A percentile compares a stretch with the other conserved stretches of the same genome.
Evolutionary conservation across 2,113 vertebrate genomes (phyloP).

Genomic region (Boleophthalmus pectinirostris): DNA sequence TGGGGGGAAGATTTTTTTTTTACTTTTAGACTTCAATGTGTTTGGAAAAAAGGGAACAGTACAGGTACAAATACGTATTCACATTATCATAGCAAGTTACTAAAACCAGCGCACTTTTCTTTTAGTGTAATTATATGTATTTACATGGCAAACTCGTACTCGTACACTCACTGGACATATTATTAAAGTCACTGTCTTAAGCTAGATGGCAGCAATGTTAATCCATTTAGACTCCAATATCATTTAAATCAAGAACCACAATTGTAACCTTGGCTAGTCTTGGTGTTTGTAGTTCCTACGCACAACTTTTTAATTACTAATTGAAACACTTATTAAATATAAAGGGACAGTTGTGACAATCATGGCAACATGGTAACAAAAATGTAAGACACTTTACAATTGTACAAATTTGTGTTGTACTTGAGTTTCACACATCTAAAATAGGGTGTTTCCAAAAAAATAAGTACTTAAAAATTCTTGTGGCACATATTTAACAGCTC

Average conservation of each 20-base stretch:
- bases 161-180: slow-evolving; percentile 53
- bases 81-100: slow-evolving; percentile 77
- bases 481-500: background rate
- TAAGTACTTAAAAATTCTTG: background rate
- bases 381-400: background rate
- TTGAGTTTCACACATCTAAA: background rate
- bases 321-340: background rate
- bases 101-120: slow-evolving; percentile 65
- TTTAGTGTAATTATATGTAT: slow-evolving; percentile 74
- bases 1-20: slow-evolving; percentile 20
- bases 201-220: background rate
- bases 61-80: slow-evolving; percentile 77
- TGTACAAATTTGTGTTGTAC: background rate
- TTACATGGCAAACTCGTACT: slow-evolving; percentile 66
- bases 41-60: slow-evolving; percentile 48
- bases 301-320: background rate
- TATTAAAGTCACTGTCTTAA: background rate
- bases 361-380: background rate
- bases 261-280: background rate
- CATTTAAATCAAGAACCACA: no score
- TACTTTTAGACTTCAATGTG: slow-evolving; percentile 49
- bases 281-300: background rate
- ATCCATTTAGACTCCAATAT: background rate
- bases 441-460: background rate
- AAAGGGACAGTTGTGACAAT: background rate